A percentile compares a stretch with the other conserved stretches of the same genome.
phyloP scores from a whole-genome alignment of 2,888 invertebrate species.

The Hofmannophila pseudospretella region DNA sequence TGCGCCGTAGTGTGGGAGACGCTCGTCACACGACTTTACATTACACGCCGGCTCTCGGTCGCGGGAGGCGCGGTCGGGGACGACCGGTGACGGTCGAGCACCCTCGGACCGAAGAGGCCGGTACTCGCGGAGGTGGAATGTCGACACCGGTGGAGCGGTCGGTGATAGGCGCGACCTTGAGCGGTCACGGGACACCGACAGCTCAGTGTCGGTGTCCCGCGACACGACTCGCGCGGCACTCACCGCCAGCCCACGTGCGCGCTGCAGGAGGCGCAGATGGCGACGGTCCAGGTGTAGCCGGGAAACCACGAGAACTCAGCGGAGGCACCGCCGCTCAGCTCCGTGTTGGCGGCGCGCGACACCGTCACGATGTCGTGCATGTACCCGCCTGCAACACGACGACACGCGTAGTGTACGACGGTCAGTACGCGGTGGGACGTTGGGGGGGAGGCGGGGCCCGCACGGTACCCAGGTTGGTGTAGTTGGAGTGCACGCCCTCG shows the following conservation, averaged over 20 bases:
- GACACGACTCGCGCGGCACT: too few relatives aligned
- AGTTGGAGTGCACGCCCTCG: conserved; percentile 5
- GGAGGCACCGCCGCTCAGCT: conserved; percentile 36
- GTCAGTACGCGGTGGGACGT: neutral
- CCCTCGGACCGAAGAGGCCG: too few relatives aligned
- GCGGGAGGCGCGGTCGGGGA: too few relatives aligned
- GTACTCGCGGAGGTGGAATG: too few relatives aligned
- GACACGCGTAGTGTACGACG: neutral
- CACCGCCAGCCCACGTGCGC: conserved; percentile 64
- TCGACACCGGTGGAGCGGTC: too few relatives aligned
- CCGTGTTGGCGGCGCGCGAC: conserved; percentile 31
- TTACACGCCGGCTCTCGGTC: too few relatives aligned
- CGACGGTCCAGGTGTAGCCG: conserved; percentile 64
- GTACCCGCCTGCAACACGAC: conserved; percentile 56
- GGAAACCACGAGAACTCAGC: conserved; percentile 72
- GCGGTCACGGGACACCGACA: too few relatives aligned
- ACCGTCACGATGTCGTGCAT: conserved; percentile 70
- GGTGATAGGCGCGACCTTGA: too few relatives aligned
- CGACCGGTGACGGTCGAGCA: too few relatives aligned
- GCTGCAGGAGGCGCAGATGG: conserved; percentile 45
- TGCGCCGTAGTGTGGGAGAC: conserved; percentile 15
- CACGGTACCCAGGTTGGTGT: conserved; percentile 15
- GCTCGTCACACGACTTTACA: too few relatives aligned
- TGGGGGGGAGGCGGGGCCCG: neutral
- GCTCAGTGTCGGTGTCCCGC: too few relatives aligned